Percentiles rank a stretch among this genome's conserved stretches.
phyloP scores from a whole-genome alignment of 2,797 vertebrate species.

The Amblyopsis hoosieri region DNA sequence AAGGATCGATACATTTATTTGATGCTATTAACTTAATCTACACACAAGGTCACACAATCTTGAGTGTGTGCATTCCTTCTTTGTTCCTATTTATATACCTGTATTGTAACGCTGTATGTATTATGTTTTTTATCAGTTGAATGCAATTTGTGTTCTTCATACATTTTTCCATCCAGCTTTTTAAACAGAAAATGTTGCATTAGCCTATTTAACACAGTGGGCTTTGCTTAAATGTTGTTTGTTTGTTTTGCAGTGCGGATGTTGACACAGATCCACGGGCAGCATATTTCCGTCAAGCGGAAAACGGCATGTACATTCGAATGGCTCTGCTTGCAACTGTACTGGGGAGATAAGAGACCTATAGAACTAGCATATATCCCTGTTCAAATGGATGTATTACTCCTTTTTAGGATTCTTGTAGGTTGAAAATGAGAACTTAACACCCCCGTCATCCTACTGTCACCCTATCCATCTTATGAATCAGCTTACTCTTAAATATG shows the following conservation, averaged over 20 bases:
- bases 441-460: not conserved
- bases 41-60: too few relatives aligned
- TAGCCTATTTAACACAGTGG: not conserved
- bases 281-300: constrained; percentile 95
- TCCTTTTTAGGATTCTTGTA: not conserved
- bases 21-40: too few relatives aligned
- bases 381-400: too few relatives aligned
- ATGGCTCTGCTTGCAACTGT: constrained; percentile 94
- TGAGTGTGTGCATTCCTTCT: too few relatives aligned
- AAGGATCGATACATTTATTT: not conserved
- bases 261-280: constrained; percentile 95
- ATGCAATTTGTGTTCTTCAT: too few relatives aligned
- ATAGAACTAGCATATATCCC: not conserved
- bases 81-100: too few relatives aligned
- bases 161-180: too few relatives aligned
- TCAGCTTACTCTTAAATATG: too few relatives aligned
- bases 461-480: too few relatives aligned
- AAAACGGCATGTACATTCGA: constrained; percentile 97
- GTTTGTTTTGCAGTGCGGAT: constrained; percentile 75
- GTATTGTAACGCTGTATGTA: too few relatives aligned
- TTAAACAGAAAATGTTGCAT: not conserved
- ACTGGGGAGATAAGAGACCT: constrained; percentile 77
- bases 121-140: too few relatives aligned
- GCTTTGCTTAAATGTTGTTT: not conserved
- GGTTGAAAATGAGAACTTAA: not conserved